Base-by-base conservation (phyloP, 2,797 vertebrate species). In the Urophycis tenuis region DNA sequence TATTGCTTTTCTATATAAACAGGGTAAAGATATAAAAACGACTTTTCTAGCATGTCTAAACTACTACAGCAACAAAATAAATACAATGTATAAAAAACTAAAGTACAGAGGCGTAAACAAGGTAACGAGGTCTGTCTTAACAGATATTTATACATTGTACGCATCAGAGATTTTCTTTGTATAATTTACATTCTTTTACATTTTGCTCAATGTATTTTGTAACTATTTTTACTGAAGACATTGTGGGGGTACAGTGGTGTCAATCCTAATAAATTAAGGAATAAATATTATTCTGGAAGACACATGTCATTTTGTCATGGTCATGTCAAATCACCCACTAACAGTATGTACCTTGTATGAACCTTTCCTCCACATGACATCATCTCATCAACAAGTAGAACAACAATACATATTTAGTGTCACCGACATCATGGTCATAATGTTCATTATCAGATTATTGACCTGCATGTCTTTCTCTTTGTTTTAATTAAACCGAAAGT, bases 241-340 rank as follows among this genome's bases (percentile, higher is more conserved):
- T 67, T 74, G 25, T 73, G 49, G 77, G n/a, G 73, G 75, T 83
- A 80, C 81, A 83, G 80, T 81, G 82, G 80, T 80, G 79, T 74
- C 82, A 84, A 83, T 78, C 71, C 85, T 74, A 92, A 91, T 91
- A 92, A 91, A 89, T 90, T 81, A 88, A 67, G 60, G 60, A 67
- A 89, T 89, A 91, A 88, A 90, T 85, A 92, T 60, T 83, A 83
- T 79, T 82, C 73, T 81, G 72, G 72, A 70, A 85, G 71, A 79
- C 34, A 77, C 73, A 33, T 69, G 77, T 75, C 71, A 79, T 75
- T 80, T 69, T 83, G 71, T 22, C 76, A 80, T 33, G 69, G 78
- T 41, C 34, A 72, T 70, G 30, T 75, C 72, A 72, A 71, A 6
- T 33, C 49, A 5, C 36, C 17, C 70, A 74, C 80, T 33, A 25